These are phyloP conservation scores for Alentia gelatinosa DNA, from an alignment of 2,888 invertebrate genomes.

Conservation along the genomic window DNA sequence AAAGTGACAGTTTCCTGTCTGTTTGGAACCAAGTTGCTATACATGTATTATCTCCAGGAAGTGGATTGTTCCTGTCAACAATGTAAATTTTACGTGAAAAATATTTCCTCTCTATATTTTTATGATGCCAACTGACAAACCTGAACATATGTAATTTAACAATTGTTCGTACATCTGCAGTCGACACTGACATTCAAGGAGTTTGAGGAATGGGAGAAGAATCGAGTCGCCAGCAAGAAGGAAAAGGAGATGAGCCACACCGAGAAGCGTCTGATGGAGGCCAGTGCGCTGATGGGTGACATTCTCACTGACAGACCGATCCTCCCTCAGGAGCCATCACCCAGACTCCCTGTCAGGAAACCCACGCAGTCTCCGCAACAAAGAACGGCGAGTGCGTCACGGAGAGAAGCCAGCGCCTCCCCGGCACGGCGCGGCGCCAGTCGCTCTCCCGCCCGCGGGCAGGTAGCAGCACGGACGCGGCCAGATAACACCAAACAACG, in stretches of 20 bases:
- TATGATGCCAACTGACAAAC: too few relatives aligned
- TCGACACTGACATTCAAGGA: constrained; percentile 55
- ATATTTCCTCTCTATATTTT: too few relatives aligned
- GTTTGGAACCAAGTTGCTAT: too few relatives aligned
- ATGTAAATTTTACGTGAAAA: too few relatives aligned
- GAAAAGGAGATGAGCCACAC: constrained; percentile 65
- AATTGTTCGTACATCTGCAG: too few relatives aligned
- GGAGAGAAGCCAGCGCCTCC: background rate
- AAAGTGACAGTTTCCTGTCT: too few relatives aligned
- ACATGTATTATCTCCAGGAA: too few relatives aligned
- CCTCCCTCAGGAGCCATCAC: constrained; percentile 31
- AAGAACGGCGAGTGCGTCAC: background rate
- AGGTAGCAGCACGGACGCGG: background rate
- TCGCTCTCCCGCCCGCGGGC: background rate
- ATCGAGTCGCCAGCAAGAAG: constrained; percentile 65
- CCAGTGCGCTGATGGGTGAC: constrained; percentile 72
- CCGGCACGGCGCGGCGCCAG: background rate
- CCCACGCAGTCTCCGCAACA: background rate
- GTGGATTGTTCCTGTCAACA: too few relatives aligned
- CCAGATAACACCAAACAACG: background rate
- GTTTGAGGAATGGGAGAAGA: constrained; percentile 53
- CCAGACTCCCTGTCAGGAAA: background rate
- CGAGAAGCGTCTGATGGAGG: constrained; percentile 70
- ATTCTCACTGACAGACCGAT: constrained; percentile 68
- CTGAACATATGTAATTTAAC: too few relatives aligned